These are phyloP conservation scores for Iphiclides podalirius DNA, from an alignment of 2,888 invertebrate species.

Conservation along the genomic window DNA sequence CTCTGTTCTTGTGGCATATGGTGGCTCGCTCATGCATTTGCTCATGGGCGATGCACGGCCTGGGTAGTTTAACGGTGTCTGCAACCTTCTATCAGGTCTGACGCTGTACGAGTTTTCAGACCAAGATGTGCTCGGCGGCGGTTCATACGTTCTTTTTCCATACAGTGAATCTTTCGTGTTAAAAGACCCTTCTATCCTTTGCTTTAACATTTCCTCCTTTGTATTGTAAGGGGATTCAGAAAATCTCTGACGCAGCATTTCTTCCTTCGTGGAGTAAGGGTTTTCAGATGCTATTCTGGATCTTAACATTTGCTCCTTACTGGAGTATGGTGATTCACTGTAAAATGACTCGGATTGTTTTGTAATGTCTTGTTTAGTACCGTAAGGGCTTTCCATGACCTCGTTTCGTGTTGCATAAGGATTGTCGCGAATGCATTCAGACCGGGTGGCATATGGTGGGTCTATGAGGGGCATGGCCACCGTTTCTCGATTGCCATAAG, in stretches of 20 bases:
- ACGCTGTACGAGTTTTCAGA: slow-evolving; percentile 64
- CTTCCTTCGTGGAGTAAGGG: slow-evolving; percentile 73
- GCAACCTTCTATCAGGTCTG: slow-evolving; percentile 64
- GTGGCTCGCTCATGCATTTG: slow-evolving; percentile 75
- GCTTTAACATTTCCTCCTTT: slow-evolving; percentile 71
- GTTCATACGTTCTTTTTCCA: slow-evolving; percentile 69
- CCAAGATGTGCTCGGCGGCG: slow-evolving; percentile 66
- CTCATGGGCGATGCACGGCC: slow-evolving; percentile 65
- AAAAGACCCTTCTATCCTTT: slow-evolving; percentile 58
- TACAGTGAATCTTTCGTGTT: slow-evolving; percentile 59
- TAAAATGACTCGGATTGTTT: slow-evolving; percentile 59
- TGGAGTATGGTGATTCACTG: slow-evolving; percentile 68
- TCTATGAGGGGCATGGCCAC: slow-evolving; percentile 65
- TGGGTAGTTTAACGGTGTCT: slow-evolving; percentile 62
- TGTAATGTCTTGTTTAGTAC: slow-evolving; percentile 39
- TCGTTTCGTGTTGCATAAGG: slow-evolving; percentile 41
- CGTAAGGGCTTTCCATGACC: slow-evolving; percentile 38
- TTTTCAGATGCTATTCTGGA: slow-evolving; percentile 63
- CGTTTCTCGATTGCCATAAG: slow-evolving; percentile 65
- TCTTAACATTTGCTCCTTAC: slow-evolving; percentile 68
- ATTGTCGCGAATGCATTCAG: slow-evolving; percentile 45
- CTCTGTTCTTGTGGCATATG: slow-evolving; percentile 66
- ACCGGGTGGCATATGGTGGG: slow-evolving; percentile 53
- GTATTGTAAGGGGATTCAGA: slow-evolving; percentile 75
- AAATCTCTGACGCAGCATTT: slow-evolving; percentile 73